Percentiles rank a stretch among this genome's conserved stretches.
Conservation (phyloP, 1,140 invertebrate genomes). For the Bathynomus jamesi region DNA sequence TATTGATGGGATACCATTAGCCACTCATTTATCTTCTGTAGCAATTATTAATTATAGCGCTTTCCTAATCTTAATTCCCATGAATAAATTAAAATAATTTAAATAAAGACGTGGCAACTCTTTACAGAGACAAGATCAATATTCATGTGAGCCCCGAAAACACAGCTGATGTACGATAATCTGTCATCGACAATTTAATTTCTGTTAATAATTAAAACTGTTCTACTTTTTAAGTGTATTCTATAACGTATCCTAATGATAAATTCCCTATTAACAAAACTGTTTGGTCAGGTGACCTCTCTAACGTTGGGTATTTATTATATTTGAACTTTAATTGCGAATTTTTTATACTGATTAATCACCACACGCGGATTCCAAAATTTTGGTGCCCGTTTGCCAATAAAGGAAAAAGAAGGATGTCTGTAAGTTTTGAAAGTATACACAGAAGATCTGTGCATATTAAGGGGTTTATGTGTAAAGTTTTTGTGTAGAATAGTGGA, state of each 20-base stretch:
- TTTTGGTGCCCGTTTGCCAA: not conserved
- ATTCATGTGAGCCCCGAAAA: not conserved
- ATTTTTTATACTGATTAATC: no score
- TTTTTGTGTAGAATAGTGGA: no score
- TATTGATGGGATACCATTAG: not conserved
- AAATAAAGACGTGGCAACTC: not conserved
- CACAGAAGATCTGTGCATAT: no score
- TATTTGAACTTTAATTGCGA: no score
- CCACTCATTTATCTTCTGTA: not conserved
- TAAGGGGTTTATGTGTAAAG: no score
- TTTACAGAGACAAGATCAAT: not conserved
- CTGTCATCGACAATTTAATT: not conserved
- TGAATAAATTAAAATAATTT: conserved; percentile 2
- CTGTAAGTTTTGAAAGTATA: not conserved
- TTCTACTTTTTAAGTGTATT: no score
- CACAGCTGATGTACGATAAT: not conserved
- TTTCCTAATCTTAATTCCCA: not conserved
- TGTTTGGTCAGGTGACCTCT: no score
- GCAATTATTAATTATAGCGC: not conserved
- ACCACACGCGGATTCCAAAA: not conserved
- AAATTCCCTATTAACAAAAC: no score
- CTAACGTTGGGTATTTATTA: no score
- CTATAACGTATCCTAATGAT: no score
- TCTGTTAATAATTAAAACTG: no score
- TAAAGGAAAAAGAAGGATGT: not conserved